Conservation (phyloP, 2,797 vertebrate genomes). For the Hippopotamyrus pictus region DNA sequence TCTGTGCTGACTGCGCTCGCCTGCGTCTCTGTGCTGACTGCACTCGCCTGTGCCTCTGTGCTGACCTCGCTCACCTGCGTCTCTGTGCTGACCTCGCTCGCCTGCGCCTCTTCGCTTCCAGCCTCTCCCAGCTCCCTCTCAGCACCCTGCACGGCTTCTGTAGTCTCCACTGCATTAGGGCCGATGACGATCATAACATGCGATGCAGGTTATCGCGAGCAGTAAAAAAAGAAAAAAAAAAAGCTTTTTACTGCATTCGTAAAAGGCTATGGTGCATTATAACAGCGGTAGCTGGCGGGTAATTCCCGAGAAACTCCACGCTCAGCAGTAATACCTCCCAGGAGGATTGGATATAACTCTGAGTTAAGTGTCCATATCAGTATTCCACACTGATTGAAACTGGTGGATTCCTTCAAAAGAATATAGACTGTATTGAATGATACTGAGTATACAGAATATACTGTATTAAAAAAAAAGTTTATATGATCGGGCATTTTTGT, state of each 20-base stretch:
- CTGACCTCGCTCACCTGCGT: too few species aligned
- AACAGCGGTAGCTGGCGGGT: background rate
- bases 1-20: background rate
- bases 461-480: background rate
- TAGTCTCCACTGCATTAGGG: background rate
- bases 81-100: too few species aligned
- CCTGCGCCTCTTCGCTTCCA: background rate
- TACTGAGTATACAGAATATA: background rate
- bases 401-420: background rate
- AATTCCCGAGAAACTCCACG: background rate
- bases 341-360: background rate
- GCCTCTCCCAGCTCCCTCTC: background rate
- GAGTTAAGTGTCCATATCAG: background rate
- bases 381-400: background rate
- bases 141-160: background rate
- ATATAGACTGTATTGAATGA: background rate
- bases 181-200: background rate
- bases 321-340: background rate
- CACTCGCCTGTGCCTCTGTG: too few species aligned
- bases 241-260: background rate
- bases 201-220: background rate
- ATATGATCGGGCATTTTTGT: background rate
- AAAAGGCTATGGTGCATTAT: constrained; percentile 4
- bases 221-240: background rate
- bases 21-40: too few species aligned